Base-by-base conservation (phyloP, 2,113 vertebrate species). In the Amphiprion ocellaris region DNA sequence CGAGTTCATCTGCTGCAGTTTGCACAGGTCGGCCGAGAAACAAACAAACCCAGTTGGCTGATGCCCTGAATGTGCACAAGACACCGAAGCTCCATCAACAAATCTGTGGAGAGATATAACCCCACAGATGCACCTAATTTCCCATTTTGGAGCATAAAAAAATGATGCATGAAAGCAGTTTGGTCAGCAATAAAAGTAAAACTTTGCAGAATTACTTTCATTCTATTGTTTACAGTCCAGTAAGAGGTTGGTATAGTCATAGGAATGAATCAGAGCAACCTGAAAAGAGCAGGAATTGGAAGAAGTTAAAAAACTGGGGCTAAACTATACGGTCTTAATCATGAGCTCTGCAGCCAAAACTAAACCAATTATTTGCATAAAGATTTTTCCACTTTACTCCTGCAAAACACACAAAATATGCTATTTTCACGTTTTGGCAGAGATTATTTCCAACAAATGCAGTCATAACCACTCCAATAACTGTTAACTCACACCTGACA, bases 1-100 rank as follows among this genome's bases (percentile, higher is more conserved):
- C 5, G 47, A 41, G 39, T 21, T 73, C 33, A 19, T 56, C 53
- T 68, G 74, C 70, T 53, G 52, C 56, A 78, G 81, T 74, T 6
- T 19, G 39, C 11, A 21, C 73, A 67, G 53, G 64, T 23, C 4
- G 4, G 17, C 55, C 19, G 16, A 19, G 50, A 66, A 76, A 75
- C 52, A 58, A 79, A 82, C 12, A 21, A 44, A 49, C 26, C 24
- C 17, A 28, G 44, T n/a, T 15, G 63, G 56, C 28, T 67, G 41
- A 44, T 59, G 58, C 47, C 47, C 17, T 17, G 47, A 49, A 1
- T 37, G 33, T 9, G 5, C 47, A 17, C 16, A 17, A 17, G 15
- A 5, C 46, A 26, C 26, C 26, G 3, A 26, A 26, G 12, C 46
- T 17, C 16, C 16, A 6, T 61, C 64, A 61, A 9, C 8, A 60